Base-by-base conservation (phyloP, 53 echinoderm and acorn worm species). In the Arbacia lixula region DNA sequence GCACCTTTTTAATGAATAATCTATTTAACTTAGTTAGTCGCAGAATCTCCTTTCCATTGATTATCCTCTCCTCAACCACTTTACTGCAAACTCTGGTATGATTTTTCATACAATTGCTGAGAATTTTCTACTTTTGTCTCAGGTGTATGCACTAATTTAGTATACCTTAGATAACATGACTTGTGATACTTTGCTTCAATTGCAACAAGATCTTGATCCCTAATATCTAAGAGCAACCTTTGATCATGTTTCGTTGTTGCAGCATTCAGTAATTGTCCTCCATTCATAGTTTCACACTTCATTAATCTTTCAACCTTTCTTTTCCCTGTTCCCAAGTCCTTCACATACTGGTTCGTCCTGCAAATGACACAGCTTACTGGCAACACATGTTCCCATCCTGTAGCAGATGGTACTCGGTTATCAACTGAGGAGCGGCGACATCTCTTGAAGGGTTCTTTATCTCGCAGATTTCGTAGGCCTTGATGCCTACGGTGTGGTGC, bases 1-100 rank as follows among this genome's bases (percentile, higher is more conserved):
- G 28, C 35, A 66, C 28, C 66, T 49, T 50, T 66, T 83, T 83
- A 8, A 83, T 66, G 36, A 83, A 65, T 12, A 51, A 46, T 51
- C 66, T 83, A 52, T 65, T 83, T 2, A 51, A 52, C n/a, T 53
- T 68, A 2, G 66, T 66, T 11, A 83, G 37, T n/a, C 68, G 22
- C 84, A 51, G 53, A 5, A 68, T 84, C 11, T 84, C 68, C 53
- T 26, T 26, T 10, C 17, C 21, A 28, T 3, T 26, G 21, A 60
- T 60, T 25, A 60, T 60, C 60, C 26, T 60, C 0, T 60, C 60
- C 11, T 26, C 60, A 4, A 60, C 12, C 28, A 60, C 60, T 28
- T 2, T 60, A 24, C 21, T 25, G 30, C 60, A 60, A 60, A 26
- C 60, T 60, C 60, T 60, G 1, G 2, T 60, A 25, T 26, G 28